Percentiles rank a stretch among this genome's conserved stretches.
Evolutionary conservation across 2,888 invertebrate species (phyloP).

Genomic region (Tromatobia lineatoria): DNA sequence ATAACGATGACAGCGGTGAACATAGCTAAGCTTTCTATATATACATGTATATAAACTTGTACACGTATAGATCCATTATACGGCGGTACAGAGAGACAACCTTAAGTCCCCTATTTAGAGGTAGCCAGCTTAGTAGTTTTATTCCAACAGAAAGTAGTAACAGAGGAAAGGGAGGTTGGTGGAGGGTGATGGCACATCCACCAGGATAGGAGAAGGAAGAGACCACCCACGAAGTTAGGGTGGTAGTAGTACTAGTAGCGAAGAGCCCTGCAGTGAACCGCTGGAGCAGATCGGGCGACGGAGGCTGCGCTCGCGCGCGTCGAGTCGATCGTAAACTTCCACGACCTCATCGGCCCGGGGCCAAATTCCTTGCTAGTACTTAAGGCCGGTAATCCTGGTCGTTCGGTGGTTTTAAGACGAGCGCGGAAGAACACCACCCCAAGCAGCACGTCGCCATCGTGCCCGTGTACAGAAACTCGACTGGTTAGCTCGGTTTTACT

Average conservation of each 20-base stretch:
- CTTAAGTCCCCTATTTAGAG: conserved; percentile 26
- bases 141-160: conserved; percentile 25
- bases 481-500: conserved; percentile 31
- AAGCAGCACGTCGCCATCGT: conserved; percentile 27
- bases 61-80: neutral
- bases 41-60: neutral
- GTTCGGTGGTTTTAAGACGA: conserved; percentile 72
- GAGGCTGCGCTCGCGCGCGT: conserved; percentile 23
- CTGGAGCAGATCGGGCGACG: conserved; percentile 10
- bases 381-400: conserved; percentile 75
- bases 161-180: neutral
- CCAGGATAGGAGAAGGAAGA: neutral
- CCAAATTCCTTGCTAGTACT: conserved; percentile 75
- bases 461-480: conserved; percentile 33
- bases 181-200: neutral
- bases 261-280: conserved; percentile 13
- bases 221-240: conserved; percentile 19
- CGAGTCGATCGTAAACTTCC: conserved; percentile 68
- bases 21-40: neutral
- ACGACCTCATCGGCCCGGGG: conserved; percentile 70
- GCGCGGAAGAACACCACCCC: conserved; percentile 34
- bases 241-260: neutral
- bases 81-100: conserved; percentile 14
- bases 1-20: conserved; percentile 28
- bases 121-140: conserved; percentile 54